Conservation (phyloP, 2,888 invertebrate species). For the Acronicta aceris region DNA sequence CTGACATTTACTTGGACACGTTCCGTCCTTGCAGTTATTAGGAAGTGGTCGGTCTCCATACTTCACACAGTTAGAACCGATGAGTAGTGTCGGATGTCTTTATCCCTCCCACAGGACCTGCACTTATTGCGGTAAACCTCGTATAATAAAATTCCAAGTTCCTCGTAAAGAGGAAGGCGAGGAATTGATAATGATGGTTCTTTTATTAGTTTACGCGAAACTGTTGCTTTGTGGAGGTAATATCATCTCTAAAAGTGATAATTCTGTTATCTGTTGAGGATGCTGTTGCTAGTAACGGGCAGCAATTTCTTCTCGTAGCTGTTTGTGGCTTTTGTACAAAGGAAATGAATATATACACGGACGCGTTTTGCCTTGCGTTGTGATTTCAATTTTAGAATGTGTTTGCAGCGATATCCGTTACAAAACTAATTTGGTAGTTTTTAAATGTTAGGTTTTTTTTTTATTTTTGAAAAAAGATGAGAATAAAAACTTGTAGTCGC, state of each 20-base stretch:
- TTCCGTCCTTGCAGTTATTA: constrained; percentile 77
- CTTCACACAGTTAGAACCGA: constrained; percentile 68
- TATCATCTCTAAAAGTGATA: constrained; percentile 1
- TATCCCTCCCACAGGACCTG: constrained; percentile 72
- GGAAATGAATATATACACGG: background rate
- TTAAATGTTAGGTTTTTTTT: no score
- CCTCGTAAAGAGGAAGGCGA: constrained; percentile 60
- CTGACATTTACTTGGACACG: constrained; percentile 39
- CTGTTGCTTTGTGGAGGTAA: constrained; percentile 22
- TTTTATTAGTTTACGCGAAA: constrained; percentile 55
- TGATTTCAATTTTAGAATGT: no score
- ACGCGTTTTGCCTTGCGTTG: background rate
- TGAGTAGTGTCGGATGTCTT: constrained; percentile 73
- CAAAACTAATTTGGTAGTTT: no score
- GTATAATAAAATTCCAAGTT: constrained; percentile 66
- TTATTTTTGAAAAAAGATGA: no score
- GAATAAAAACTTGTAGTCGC: no score
- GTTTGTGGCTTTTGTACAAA: no score
- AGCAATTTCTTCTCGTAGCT: no score
- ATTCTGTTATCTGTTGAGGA: background rate
- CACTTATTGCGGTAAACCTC: constrained; percentile 80
- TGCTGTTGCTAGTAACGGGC: no score
- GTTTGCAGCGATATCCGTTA: no score
- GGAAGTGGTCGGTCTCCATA: constrained; percentile 80
- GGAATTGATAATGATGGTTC: constrained; percentile 58